Evolutionary conservation across 1,140 invertebrate species (phyloP).

Genomic region (Heliconius melpomene): DNA sequence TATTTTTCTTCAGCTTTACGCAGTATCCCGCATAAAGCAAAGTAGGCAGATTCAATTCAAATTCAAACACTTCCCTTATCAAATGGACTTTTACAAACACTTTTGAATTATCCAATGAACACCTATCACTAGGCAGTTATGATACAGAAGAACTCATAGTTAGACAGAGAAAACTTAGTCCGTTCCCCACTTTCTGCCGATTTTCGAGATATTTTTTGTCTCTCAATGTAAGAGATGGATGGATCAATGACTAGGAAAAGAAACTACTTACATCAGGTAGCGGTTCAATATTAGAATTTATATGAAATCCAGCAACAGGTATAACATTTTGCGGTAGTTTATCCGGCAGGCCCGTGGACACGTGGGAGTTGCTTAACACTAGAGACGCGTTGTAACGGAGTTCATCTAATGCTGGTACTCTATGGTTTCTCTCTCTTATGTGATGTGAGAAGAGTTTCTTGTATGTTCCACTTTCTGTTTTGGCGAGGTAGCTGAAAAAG

Average conservation of each 20-base stretch:
- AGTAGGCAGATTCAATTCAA: too few species aligned
- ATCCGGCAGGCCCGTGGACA: constrained; percentile 30
- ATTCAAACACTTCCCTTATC: too few species aligned
- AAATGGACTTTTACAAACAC: too few species aligned
- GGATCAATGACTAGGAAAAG: neutral
- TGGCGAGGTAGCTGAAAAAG: neutral
- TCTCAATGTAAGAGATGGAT: too few species aligned
- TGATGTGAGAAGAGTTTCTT: constrained; percentile 28
- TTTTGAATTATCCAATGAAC: too few species aligned
- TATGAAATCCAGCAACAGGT: constrained; percentile 49
- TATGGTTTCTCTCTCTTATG: constrained; percentile 28
- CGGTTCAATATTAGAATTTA: constrained; percentile 38
- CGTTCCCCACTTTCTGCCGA: neutral
- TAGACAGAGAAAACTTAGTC: neutral
- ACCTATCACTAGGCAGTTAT: too few species aligned
- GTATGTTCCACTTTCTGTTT: constrained; percentile 29
- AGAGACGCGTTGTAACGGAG: constrained; percentile 3
- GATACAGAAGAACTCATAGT: too few species aligned
- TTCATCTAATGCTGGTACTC: constrained; percentile 30
- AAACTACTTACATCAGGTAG: constrained; percentile 44
- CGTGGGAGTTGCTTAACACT: constrained; percentile 46
- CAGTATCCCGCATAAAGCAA: neutral
- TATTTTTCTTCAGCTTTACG: neutral
- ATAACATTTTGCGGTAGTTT: constrained; percentile 45
- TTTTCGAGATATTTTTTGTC: too few species aligned